A percentile compares a stretch with the other conserved stretches of the same genome.
These are phyloP conservation scores for Seira ritae DNA, from an alignment of 2,888 invertebrate species.

Conservation along the genomic window DNA sequence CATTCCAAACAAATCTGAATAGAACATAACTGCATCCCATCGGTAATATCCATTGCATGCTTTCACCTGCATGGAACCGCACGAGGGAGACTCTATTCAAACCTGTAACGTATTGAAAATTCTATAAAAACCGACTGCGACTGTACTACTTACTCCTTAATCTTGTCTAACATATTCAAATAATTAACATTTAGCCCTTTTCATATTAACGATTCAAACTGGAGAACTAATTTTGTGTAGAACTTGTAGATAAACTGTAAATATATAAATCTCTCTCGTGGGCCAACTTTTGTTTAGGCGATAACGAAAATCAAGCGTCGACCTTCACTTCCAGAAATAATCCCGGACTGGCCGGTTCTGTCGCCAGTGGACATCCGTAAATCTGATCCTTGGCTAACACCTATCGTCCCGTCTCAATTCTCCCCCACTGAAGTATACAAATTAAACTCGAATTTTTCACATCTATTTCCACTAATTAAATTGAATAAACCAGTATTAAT, in stretches of 20 bases:
- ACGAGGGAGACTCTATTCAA: constrained; percentile 24
- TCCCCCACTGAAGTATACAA: constrained; percentile 34
- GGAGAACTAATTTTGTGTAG: too few relatives aligned
- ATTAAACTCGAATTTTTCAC: constrained; percentile 4
- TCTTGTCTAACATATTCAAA: too few relatives aligned
- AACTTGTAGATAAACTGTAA: not conserved
- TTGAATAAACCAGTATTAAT: not conserved
- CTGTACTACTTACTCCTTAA: too few relatives aligned
- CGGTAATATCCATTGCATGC: not conserved
- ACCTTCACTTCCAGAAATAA: constrained; percentile 83
- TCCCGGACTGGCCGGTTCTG: constrained; percentile 85
- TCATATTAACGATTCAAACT: too few relatives aligned
- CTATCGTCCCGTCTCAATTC: constrained; percentile 30
- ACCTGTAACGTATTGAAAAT: too few relatives aligned
- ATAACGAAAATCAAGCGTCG: constrained; percentile 76
- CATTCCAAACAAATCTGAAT: not conserved
- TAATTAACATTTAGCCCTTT: too few relatives aligned
- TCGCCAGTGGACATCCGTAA: constrained; percentile 21
- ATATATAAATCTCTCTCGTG: constrained; percentile 25
- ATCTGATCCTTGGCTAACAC: constrained; percentile 40
- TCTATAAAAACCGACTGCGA: too few relatives aligned
- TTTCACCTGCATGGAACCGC: not conserved
- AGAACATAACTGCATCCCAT: constrained; percentile 20
- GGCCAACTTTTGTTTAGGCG: constrained; percentile 43
- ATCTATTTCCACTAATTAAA: constrained; percentile 1